phyloP scores from a whole-genome alignment of 1,140 invertebrate species.

The Metopolophium dirhodum region DNA sequence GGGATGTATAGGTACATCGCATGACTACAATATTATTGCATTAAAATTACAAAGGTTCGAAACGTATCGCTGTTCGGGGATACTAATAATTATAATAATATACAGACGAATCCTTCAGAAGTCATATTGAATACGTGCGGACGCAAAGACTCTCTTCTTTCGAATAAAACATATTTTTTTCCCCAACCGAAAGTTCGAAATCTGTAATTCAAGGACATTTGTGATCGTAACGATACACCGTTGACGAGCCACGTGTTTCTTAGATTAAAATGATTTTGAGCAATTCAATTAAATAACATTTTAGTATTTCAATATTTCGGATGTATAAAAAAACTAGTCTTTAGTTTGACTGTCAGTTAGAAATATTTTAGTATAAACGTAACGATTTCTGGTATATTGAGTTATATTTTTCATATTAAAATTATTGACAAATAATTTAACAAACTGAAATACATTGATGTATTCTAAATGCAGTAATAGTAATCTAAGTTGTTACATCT shows the following conservation, averaged over 20 bases:
- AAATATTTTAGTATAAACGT: neutral
- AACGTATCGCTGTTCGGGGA: neutral
- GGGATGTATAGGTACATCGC: neutral
- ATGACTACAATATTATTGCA: neutral
- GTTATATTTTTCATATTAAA: too few species aligned
- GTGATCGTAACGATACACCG: too few species aligned
- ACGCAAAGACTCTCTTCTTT: neutral
- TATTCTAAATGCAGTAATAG: too few species aligned
- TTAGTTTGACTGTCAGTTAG: neutral
- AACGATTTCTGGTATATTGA: neutral
- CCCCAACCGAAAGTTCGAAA: neutral
- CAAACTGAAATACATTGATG: too few species aligned
- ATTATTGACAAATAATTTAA: too few species aligned
- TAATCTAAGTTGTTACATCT: too few species aligned
- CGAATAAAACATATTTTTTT: neutral
- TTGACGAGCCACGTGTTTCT: neutral
- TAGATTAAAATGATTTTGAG: neutral
- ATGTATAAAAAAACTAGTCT: neutral
- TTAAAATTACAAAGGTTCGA: neutral
- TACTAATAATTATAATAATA: neutral
- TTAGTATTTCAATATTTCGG: neutral
- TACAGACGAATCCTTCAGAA: neutral
- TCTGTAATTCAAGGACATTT: neutral
- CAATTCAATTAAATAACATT: neutral
- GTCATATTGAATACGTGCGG: neutral